phyloP scores from a whole-genome alignment of 2,113 vertebrate genomes.

The Hassar affinis region DNA sequence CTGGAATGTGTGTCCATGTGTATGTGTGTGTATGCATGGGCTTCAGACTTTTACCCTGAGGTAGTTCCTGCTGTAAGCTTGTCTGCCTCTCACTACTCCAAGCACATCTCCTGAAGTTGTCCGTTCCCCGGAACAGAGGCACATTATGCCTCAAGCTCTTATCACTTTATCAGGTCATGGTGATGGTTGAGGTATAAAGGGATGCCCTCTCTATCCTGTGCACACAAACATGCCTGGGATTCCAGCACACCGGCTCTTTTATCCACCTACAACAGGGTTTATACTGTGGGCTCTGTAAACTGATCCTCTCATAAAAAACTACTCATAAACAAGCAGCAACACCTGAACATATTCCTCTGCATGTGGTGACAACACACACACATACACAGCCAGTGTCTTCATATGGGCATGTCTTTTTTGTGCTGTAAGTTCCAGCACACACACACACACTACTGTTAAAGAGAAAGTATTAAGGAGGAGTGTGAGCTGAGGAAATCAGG shows the following conservation, averaged over 20 bases:
- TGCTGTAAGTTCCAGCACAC: background rate
- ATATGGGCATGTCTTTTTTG: constrained; percentile 1
- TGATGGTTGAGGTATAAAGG: constrained; percentile 35
- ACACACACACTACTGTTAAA: no score
- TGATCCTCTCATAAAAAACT: constrained; percentile 46
- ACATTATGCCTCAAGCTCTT: constrained; percentile 33
- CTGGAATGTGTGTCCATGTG: constrained; percentile 41
- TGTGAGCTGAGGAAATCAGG: background rate
- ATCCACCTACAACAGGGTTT: constrained; percentile 43
- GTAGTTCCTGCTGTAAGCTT: constrained; percentile 51
- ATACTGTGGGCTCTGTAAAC: constrained; percentile 50
- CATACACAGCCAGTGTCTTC: background rate
- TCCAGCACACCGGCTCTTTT: constrained; percentile 40
- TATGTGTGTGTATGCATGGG: constrained; percentile 20
- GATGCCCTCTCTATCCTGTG: constrained; percentile 33
- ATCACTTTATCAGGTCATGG: constrained; percentile 45
- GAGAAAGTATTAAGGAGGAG: background rate
- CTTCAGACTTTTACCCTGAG: constrained; percentile 49
- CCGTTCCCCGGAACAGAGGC: constrained; percentile 35
- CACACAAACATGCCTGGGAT: constrained; percentile 49
- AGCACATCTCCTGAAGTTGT: constrained; percentile 23
- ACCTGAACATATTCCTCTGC: constrained; percentile 42
- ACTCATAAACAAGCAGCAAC: constrained; percentile 52
- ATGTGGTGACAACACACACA: constrained; percentile 22
- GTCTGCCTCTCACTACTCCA: constrained; percentile 6